A percentile compares a stretch with the other conserved stretches of the same genome.
phyloP scores from a whole-genome alignment of 2,888 invertebrate genomes.

The Drosophila imparisetae region DNA sequence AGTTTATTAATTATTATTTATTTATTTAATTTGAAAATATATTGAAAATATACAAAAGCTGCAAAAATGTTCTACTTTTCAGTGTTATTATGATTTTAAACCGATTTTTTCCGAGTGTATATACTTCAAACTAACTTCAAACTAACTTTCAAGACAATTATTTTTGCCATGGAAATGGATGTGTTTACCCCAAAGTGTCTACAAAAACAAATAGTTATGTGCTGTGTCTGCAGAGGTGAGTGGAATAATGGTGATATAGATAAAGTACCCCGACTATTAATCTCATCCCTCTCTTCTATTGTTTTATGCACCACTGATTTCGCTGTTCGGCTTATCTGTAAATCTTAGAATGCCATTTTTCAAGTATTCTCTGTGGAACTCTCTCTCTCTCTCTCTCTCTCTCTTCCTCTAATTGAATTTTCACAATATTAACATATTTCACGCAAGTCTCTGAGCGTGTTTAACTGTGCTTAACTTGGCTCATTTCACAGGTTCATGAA shows the following conservation, averaged over 20 bases:
- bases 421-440: background rate
- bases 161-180: conserved; percentile 12
- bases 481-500: background rate
- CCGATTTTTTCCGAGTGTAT: background rate
- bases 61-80: background rate
- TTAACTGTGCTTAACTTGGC: background rate
- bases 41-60: background rate
- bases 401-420: background rate
- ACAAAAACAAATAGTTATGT: background rate
- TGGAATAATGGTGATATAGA: background rate
- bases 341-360: background rate
- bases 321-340: background rate
- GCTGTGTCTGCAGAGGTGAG: background rate
- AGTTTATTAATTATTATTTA: too few species aligned
- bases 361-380: background rate
- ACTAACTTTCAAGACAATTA: conserved; percentile 32
- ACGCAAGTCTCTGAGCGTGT: background rate
- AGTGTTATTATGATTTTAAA: background rate
- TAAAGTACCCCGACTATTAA: background rate
- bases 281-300: background rate
- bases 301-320: background rate
- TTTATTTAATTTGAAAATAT: too few species aligned
- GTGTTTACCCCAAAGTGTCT: conserved; percentile 7
- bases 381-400: background rate
- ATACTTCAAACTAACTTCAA: too few species aligned